Evolutionary conservation across 2,113 vertebrate genomes (phyloP).

Genomic region (Noctilio leporinus): DNA sequence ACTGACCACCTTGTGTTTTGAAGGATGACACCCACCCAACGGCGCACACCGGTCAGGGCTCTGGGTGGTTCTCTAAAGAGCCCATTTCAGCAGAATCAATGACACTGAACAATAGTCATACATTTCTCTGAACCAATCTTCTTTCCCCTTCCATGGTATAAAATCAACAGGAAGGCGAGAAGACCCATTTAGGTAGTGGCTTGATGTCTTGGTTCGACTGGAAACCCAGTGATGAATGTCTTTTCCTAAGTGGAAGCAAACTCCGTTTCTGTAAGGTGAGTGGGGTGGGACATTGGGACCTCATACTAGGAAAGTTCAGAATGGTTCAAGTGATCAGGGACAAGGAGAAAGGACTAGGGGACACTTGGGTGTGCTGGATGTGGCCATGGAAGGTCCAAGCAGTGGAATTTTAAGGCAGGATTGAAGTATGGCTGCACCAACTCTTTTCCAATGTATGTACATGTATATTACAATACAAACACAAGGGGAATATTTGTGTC

Average conservation of each 20-base stretch:
- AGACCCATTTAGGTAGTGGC: not conserved
- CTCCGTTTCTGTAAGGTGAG: not conserved
- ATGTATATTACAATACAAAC: not conserved
- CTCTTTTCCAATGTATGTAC: not conserved
- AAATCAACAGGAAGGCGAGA: not conserved
- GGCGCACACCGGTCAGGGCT: not conserved
- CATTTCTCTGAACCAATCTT: not conserved
- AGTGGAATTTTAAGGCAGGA: not conserved
- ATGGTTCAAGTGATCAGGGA: not conserved
- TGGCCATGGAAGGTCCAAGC: not conserved
- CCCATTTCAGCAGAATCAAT: not conserved
- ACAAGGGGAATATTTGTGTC: not conserved
- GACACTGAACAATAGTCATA: not conserved
- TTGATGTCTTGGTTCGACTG: not conserved
- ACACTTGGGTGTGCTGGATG: not conserved
- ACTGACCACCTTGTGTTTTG: too few relatives aligned
- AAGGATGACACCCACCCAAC: too few relatives aligned
- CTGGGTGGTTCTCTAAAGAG: not conserved
- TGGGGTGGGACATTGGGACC: not conserved
- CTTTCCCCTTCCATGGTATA: not conserved
- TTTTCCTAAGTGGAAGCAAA: not conserved
- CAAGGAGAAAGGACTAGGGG: not conserved
- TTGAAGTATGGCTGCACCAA: not conserved
- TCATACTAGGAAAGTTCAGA: not conserved
- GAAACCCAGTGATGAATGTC: not conserved